Conservation (phyloP, 2,797 vertebrate genomes). For the Propithecus deckenii region DNA sequence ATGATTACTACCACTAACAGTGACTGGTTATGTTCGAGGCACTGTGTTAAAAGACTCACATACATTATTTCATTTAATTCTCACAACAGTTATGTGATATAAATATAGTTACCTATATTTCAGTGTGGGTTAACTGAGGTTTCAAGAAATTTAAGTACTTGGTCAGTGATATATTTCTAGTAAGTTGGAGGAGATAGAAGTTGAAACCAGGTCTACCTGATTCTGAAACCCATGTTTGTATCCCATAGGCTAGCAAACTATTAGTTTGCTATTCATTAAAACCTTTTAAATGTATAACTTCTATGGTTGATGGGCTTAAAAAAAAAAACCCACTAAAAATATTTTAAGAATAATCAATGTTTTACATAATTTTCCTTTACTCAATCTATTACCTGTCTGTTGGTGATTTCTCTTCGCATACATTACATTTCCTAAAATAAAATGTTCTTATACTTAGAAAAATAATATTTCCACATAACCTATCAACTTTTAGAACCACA, state of each 20-base stretch:
- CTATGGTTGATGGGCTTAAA: background rate
- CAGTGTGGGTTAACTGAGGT: background rate
- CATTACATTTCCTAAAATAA: conserved; percentile 32
- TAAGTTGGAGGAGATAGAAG: background rate
- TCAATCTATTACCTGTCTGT: background rate
- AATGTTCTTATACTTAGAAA: conserved; percentile 52
- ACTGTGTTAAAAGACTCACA: background rate
- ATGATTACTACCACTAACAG: background rate
- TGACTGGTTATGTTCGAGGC: background rate
- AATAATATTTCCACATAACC: background rate
- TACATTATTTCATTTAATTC: background rate
- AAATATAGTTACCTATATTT: conserved; percentile 19
- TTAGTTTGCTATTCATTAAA: background rate
- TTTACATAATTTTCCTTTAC: background rate
- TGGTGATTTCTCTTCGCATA: conserved; percentile 46
- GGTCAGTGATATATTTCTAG: background rate
- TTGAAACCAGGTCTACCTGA: background rate
- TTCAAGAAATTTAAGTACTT: conserved; percentile 26
- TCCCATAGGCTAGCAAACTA: background rate
- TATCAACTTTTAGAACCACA: conserved; percentile 22
- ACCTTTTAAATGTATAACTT: background rate
- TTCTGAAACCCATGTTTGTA: background rate
- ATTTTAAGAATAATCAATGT: conserved; percentile 26
- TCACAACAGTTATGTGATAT: background rate
- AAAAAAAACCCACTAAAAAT: background rate